Conservation (phyloP, 1,140 invertebrate species). For the Micrasema longulum region DNA sequence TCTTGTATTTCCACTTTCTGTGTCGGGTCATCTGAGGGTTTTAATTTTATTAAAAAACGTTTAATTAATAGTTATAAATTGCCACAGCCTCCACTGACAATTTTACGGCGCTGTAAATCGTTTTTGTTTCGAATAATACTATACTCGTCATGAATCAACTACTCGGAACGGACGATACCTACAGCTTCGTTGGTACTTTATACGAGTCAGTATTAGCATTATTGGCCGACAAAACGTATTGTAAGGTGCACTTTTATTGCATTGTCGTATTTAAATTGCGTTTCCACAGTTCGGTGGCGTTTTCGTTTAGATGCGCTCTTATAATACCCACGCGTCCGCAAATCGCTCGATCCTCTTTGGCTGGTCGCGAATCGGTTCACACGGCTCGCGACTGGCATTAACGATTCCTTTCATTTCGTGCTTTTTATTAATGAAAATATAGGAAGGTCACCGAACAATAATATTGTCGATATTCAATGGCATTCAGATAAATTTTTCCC, state of each 20-base stretch:
- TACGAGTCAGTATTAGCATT: constrained; percentile 34
- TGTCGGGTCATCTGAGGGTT: constrained; percentile 6
- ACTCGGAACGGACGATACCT: constrained; percentile 14
- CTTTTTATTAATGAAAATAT: constrained; percentile 39
- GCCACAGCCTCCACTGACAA: constrained; percentile 14
- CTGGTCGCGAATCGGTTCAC: constrained; percentile 41
- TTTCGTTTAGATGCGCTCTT: constrained; percentile 40
- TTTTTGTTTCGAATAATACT: constrained; percentile 16
- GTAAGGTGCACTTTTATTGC: constrained; percentile 35
- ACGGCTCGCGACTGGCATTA: constrained; percentile 38
- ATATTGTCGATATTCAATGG: constrained; percentile 33
- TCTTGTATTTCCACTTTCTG: background rate
- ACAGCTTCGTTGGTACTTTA: constrained; percentile 13
- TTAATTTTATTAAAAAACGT: constrained; percentile 34
- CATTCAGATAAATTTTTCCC: constrained; percentile 29
- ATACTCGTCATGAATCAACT: constrained; percentile 10
- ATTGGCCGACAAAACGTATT: constrained; percentile 28
- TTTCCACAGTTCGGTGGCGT: constrained; percentile 35
- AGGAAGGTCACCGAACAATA: constrained; percentile 39
- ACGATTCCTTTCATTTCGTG: constrained; percentile 44
- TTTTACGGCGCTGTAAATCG: constrained; percentile 19
- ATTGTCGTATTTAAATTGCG: constrained; percentile 43
- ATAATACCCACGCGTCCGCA: constrained; percentile 29
- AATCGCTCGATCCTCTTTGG: constrained; percentile 4
- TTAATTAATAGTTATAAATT: constrained; percentile 36